phyloP scores from a whole-genome alignment of 2,888 invertebrate genomes.

The Rhaphigaster nebulosa region DNA sequence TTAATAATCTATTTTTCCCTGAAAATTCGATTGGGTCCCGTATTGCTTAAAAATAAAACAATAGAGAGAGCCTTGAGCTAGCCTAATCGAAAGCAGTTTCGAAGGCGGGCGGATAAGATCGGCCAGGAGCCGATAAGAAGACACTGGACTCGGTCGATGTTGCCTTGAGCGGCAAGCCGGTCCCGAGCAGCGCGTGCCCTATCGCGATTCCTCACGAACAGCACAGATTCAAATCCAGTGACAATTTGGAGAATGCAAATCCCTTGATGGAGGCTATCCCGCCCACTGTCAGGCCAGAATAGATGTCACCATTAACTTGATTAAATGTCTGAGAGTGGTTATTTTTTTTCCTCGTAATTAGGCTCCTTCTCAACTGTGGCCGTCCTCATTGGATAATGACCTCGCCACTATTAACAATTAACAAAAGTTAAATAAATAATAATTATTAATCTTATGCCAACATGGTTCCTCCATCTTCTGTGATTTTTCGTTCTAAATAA shows the following conservation, averaged over 20 bases:
- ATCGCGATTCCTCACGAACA: background rate
- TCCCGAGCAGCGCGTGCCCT: background rate
- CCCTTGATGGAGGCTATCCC: background rate
- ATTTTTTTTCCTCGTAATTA: background rate
- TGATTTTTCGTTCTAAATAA: too few relatives aligned
- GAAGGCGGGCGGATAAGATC: background rate
- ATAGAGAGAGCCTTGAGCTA: background rate
- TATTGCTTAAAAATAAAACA: background rate
- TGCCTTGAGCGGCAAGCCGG: background rate
- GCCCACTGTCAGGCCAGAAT: background rate
- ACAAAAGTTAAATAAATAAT: background rate
- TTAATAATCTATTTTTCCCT: too few relatives aligned
- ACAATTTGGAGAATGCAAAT: background rate
- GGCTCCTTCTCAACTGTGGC: background rate
- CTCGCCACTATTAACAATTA: background rate
- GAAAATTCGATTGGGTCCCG: background rate
- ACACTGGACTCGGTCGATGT: conserved; percentile 5
- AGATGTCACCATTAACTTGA: background rate
- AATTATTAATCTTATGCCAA: background rate
- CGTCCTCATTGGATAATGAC: background rate
- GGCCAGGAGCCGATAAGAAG: background rate
- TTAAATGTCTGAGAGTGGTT: background rate
- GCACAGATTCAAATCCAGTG: background rate
- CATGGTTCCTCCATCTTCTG: background rate
- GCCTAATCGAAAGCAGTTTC: conserved; percentile 9